Evolutionary conservation across 2,888 invertebrate species (phyloP).

Genomic region (Pterobdella sp.): DNA sequence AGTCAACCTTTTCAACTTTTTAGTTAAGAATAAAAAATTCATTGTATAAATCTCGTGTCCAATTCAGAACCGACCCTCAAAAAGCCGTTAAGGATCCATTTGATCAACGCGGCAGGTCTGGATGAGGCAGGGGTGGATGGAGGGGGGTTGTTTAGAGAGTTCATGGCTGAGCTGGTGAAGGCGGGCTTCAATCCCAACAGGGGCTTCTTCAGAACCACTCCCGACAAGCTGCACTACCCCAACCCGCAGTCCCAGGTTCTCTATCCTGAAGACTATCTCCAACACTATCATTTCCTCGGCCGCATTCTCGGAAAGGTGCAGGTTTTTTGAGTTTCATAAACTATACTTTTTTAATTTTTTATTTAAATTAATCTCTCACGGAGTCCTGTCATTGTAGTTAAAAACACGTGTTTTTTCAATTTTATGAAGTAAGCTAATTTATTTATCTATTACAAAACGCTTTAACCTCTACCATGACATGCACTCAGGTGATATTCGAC

Average conservation of each 20-base stretch:
- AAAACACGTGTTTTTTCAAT: too few relatives aligned
- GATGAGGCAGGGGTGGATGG: slow-evolving; percentile 96
- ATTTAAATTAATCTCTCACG: too few relatives aligned
- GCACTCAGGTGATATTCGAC: slow-evolving; percentile 75
- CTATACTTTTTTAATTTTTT: too few relatives aligned
- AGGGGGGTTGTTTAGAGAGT: slow-evolving; percentile 91
- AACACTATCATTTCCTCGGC: slow-evolving; percentile 89
- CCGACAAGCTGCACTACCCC: slow-evolving; percentile 88
- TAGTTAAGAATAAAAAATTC: too few relatives aligned
- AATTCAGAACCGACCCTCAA: slow-evolving; percentile 74
- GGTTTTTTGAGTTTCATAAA: too few relatives aligned
- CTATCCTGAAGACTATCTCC: slow-evolving; percentile 68
- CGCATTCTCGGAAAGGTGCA: slow-evolving; percentile 83
- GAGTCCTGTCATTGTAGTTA: too few relatives aligned
- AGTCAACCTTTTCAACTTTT: too few relatives aligned
- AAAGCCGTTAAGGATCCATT: slow-evolving; percentile 74
- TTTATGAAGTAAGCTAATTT: too few relatives aligned
- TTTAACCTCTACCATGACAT: background rate
- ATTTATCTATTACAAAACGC: too few relatives aligned
- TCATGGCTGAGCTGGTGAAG: slow-evolving; percentile 82
- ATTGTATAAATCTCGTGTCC: too few relatives aligned
- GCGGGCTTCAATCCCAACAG: slow-evolving; percentile 90
- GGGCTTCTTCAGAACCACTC: slow-evolving; percentile 77
- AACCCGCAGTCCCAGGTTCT: slow-evolving; percentile 78
- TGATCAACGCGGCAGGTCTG: slow-evolving; percentile 79